Percentiles rank a stretch among this genome's conserved stretches.
Conservation (phyloP, 1,140 invertebrate genomes). For the Hirudo medicinalis region DNA sequence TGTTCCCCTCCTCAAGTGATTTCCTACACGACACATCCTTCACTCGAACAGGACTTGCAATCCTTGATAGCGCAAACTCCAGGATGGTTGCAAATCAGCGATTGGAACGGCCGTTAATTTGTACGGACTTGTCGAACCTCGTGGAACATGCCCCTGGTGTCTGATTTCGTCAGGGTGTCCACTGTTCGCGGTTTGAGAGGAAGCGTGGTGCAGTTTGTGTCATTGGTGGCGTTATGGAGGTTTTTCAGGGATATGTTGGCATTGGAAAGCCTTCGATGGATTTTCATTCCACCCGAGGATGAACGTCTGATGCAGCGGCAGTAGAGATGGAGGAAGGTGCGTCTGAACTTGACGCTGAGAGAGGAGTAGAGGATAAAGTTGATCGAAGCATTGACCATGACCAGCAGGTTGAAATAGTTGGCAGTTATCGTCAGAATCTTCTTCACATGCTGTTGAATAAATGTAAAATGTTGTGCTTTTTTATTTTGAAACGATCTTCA, state of each 20-base stretch:
- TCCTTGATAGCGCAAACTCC: no score
- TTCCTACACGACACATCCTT: no score
- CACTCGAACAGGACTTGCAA: no score
- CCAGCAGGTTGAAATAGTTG: constrained; percentile 61
- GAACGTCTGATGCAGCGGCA: constrained; percentile 37
- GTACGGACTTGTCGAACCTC: no score
- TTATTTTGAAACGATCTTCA: no score
- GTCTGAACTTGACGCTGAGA: constrained; percentile 60
- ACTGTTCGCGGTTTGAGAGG: not conserved
- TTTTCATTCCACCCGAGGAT: no score
- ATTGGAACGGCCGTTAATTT: no score
- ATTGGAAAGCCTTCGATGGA: no score
- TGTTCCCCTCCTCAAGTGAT: no score
- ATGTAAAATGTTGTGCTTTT: no score
- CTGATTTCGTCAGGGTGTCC: not conserved
- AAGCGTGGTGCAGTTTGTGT: not conserved
- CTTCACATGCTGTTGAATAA: not conserved
- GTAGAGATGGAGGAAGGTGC: constrained; percentile 55
- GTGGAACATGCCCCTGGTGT: not conserved
- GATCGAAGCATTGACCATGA: constrained; percentile 54
- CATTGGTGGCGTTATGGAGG: not conserved
- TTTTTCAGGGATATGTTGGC: not conserved
- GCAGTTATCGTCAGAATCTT: constrained; percentile 43
- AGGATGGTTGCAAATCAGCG: no score
- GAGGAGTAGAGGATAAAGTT: constrained; percentile 67